A percentile compares a stretch with the other conserved stretches of the same genome.
phyloP scores from a whole-genome alignment of 2,888 invertebrate species.

The Platycheirus rosarum region DNA sequence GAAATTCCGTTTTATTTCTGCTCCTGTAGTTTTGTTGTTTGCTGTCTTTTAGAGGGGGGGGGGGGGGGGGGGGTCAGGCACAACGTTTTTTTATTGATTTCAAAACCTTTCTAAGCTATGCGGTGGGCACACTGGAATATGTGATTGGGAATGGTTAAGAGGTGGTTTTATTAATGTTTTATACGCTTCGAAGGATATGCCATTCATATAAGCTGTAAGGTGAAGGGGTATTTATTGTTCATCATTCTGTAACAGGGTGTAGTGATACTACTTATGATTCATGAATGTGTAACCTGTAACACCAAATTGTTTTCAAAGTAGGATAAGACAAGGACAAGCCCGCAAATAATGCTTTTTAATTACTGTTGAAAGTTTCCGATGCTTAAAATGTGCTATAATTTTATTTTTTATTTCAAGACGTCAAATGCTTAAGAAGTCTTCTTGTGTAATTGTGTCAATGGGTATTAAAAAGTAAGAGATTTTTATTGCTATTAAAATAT shows the following conservation, averaged over 20 bases:
- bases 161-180: constrained; percentile 48
- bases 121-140: neutral
- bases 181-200: constrained; percentile 33
- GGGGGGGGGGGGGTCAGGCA: constrained; percentile 26
- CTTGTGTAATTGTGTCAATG: too few species aligned
- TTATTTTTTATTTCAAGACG: too few species aligned
- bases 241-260: constrained; percentile 5
- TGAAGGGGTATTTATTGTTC: constrained; percentile 25
- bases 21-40: constrained; percentile 10
- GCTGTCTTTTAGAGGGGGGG: constrained; percentile 17
- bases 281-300: too few species aligned
- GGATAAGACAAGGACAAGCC: too few species aligned
- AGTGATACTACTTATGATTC: constrained; percentile 34
- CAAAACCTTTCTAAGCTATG: constrained; percentile 22
- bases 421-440: too few species aligned
- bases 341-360: too few species aligned
- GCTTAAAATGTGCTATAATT: too few species aligned
- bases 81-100: constrained; percentile 61
- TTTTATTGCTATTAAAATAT: too few species aligned
- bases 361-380: too few species aligned
- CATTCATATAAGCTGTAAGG: constrained; percentile 29
- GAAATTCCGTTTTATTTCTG: constrained; percentile 23
- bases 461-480: too few species aligned
- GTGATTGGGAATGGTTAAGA: constrained; percentile 13
- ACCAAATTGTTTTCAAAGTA: too few species aligned